Evolutionary conservation across 2,113 vertebrate species (phyloP).

Genomic region (Cyphomyrus plagiostoma): DNA sequence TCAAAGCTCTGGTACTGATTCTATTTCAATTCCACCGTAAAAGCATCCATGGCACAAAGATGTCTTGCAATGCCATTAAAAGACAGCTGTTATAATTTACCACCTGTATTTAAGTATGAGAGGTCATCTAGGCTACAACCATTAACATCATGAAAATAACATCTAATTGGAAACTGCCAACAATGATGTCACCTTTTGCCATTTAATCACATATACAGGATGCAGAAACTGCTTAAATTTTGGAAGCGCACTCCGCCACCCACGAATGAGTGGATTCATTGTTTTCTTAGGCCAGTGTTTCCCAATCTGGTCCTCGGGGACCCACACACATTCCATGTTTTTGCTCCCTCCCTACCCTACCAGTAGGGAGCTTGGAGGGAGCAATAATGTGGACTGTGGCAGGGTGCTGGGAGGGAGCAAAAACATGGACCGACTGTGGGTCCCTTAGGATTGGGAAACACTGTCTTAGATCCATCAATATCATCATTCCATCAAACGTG

Average conservation of each 20-base stretch:
- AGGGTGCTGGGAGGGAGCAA: background rate
- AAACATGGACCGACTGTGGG: background rate
- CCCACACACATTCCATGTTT: background rate
- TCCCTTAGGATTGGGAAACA: background rate
- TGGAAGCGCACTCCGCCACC: background rate
- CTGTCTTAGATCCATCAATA: background rate
- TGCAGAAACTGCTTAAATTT: background rate
- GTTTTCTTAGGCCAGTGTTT: background rate
- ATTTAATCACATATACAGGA: background rate
- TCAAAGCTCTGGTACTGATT: conserved; percentile 1
- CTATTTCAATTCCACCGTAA: background rate
- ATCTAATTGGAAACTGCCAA: background rate
- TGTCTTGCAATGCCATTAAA: background rate
- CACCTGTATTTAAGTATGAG: background rate
- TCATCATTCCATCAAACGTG: background rate
- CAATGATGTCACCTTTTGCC: background rate
- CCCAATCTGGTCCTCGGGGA: background rate
- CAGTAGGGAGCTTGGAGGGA: background rate
- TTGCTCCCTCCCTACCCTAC: background rate
- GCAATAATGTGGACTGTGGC: background rate
- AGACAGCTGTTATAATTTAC: background rate
- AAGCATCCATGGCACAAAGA: background rate
- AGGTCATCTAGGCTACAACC: background rate
- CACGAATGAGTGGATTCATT: background rate
- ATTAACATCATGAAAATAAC: background rate